phyloP scores from a whole-genome alignment of 2,113 vertebrate genomes.

The Ammodytes marinus region DNA sequence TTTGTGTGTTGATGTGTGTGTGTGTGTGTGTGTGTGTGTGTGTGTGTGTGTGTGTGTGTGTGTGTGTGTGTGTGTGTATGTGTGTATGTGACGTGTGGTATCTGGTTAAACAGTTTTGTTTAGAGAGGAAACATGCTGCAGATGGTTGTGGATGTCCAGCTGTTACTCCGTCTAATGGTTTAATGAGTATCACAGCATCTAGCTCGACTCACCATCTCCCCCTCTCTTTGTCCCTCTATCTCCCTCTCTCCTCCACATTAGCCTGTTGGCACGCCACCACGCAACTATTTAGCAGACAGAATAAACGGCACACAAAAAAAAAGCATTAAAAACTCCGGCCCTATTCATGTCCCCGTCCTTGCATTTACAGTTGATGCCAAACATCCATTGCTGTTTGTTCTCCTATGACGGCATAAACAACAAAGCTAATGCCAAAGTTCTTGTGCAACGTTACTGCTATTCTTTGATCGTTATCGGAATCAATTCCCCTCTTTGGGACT shows the following conservation, averaged over 20 bases:
- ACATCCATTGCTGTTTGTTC: slow-evolving; percentile 33
- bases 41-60: too few species aligned
- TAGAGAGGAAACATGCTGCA: slow-evolving; percentile 64
- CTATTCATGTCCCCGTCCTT: slow-evolving; percentile 18
- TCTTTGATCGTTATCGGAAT: slow-evolving; percentile 60
- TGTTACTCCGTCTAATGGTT: slow-evolving; percentile 74
- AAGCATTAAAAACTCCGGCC: slow-evolving; percentile 7
- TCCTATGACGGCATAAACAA: slow-evolving; percentile 36
- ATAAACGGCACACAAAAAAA: slow-evolving; percentile 9
- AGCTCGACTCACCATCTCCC: slow-evolving; percentile 45
- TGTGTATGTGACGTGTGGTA: neutral
- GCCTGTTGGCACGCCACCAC: slow-evolving; percentile 46
- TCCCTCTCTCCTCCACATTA: slow-evolving; percentile 36
- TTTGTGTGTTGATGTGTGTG: slow-evolving; percentile 1
- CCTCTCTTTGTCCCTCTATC: slow-evolving; percentile 44
- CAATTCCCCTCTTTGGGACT: slow-evolving; percentile 35
- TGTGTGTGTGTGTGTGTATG: slow-evolving; percentile 22
- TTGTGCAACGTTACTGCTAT: slow-evolving; percentile 28
- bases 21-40: neutral
- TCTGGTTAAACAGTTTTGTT: slow-evolving; percentile 69
- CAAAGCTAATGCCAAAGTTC: slow-evolving; percentile 46
- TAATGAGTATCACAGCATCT: slow-evolving; percentile 72
- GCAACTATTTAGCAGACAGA: slow-evolving; percentile 9
- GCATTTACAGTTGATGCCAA: slow-evolving; percentile 27
- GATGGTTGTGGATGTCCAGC: slow-evolving; percentile 77